Conservation (phyloP, 2,797 vertebrate genomes). For the Smutsia temminckii region DNA sequence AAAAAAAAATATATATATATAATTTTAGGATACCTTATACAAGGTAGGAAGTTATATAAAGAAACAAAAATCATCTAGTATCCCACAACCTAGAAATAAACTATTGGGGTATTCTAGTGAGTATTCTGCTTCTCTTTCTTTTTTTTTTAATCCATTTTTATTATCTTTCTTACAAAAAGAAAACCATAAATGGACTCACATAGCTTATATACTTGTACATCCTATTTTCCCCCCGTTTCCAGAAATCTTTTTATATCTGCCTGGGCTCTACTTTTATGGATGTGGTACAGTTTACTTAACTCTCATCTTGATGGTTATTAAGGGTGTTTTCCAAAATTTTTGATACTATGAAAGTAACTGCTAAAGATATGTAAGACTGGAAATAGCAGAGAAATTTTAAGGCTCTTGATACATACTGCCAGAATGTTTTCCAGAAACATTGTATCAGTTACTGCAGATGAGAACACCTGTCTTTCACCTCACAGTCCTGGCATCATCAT, state of each 20-base stretch:
- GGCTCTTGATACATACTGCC: background rate
- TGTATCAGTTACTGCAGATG: background rate
- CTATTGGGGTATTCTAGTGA: background rate
- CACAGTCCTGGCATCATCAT: background rate
- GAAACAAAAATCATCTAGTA: background rate
- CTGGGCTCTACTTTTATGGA: background rate
- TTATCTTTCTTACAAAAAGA: background rate
- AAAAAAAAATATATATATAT: background rate
- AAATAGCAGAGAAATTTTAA: slow-evolving; percentile 44
- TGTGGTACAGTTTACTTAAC: slow-evolving; percentile 19
- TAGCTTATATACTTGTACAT: background rate
- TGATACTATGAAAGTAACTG: slow-evolving; percentile 36
- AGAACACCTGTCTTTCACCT: background rate
- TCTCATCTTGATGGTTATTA: slow-evolving; percentile 48
- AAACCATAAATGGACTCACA: background rate
- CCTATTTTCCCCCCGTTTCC: background rate
- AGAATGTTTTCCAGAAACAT: slow-evolving; percentile 5
- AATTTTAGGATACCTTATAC: background rate
- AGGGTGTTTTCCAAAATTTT: slow-evolving; percentile 41
- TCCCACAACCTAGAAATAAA: slow-evolving; percentile 16
- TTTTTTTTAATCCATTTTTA: background rate
- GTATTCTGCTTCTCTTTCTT: background rate
- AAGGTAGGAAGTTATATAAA: background rate
- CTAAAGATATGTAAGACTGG: background rate
- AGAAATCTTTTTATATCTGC: slow-evolving; percentile 28